Conservation (phyloP, 1,140 invertebrate genomes). For the Nilaparvata lugens region DNA sequence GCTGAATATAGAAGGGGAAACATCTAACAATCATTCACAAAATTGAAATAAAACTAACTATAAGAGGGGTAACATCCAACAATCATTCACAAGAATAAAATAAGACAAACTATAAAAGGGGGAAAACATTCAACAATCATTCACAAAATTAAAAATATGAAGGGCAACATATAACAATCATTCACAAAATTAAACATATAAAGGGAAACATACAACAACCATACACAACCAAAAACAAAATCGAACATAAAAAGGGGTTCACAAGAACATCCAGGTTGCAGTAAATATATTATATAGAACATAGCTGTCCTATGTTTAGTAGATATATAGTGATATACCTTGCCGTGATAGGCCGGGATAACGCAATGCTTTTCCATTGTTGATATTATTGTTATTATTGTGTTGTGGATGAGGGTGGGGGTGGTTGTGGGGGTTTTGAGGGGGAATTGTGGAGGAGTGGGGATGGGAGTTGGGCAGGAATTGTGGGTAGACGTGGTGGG, state of each 20-base stretch:
- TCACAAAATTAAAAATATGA: background rate
- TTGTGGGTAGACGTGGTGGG: conserved; percentile 84
- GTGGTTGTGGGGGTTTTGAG: conserved; percentile 73
- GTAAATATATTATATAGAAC: too few species aligned
- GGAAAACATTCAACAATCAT: background rate
- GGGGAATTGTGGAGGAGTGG: conserved; percentile 43
- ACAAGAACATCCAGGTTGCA: background rate
- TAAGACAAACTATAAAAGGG: too few species aligned
- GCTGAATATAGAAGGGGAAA: too few species aligned
- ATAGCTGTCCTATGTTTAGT: too few species aligned
- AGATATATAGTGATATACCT: conserved; percentile 16
- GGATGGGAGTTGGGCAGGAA: conserved; percentile 80
- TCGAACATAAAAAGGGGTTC: background rate
- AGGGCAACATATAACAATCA: background rate
- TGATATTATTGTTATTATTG: conserved; percentile 28
- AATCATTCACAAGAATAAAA: too few species aligned
- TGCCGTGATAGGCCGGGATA: conserved; percentile 24
- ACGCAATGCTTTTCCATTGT: conserved; percentile 28
- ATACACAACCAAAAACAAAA: background rate
- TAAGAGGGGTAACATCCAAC: background rate
- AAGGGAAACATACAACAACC: background rate
- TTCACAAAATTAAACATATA: background rate
- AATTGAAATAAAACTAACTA: too few species aligned
- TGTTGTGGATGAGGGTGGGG: conserved; percentile 42
- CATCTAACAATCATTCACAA: background rate